Evolutionary conservation across 1,140 invertebrate species (phyloP).

Genomic region (Glossosoma conforme): DNA sequence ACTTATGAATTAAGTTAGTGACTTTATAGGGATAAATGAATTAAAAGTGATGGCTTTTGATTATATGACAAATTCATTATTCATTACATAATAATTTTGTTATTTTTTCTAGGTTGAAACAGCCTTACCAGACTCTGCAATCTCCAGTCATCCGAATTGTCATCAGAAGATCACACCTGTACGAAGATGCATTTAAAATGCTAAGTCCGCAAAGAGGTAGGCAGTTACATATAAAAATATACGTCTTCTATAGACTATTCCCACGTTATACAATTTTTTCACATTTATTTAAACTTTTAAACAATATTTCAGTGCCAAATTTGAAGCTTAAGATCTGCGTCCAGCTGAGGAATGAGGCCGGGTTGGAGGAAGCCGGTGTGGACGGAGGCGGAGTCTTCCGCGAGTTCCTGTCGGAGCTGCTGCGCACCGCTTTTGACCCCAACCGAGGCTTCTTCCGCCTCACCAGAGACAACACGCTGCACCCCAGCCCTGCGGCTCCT

Average conservation of each 20-base stretch:
- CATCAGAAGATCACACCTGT: conserved; percentile 86
- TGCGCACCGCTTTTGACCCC: conserved; percentile 91
- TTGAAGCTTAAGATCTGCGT: conserved; percentile 80
- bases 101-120: conserved; percentile 61
- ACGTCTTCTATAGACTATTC: no score
- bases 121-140: conserved; percentile 68
- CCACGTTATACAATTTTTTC: neutral
- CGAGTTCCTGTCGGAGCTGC: conserved; percentile 85
- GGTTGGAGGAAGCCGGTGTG: conserved; percentile 90
- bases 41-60: no score
- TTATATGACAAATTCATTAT: no score
- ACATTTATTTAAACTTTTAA: neutral
- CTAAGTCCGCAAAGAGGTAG: conserved; percentile 83
- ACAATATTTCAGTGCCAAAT: conserved; percentile 67
- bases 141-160: conserved; percentile 73
- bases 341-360: conserved; percentile 83
- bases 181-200: conserved; percentile 96
- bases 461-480: conserved; percentile 89
- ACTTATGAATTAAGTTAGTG: no score
- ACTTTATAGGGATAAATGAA: no score
- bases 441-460: conserved; percentile 91
- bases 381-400: conserved; percentile 93
- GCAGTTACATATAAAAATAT: conserved; percentile 13
- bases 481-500: conserved; percentile 90
- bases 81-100: no score